Percentiles rank a stretch among this genome's conserved stretches.
These are phyloP conservation scores for Drosophila obscura DNA, from an alignment of 1,140 invertebrate species.

Conservation along the genomic window DNA sequence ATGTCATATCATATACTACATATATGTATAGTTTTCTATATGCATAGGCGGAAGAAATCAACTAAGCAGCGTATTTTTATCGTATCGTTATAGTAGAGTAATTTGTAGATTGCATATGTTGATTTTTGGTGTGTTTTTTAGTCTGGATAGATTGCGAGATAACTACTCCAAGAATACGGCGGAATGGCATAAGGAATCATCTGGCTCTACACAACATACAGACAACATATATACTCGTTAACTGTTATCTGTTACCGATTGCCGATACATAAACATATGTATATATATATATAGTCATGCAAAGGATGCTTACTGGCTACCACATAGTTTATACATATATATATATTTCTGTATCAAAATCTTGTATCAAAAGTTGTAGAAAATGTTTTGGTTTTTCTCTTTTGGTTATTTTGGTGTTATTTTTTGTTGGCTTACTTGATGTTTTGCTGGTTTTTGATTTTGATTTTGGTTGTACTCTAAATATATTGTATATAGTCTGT, in stretches of 20 bases:
- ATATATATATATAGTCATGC: constrained; percentile 36
- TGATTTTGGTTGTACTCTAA: background rate
- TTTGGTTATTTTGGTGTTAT: constrained; percentile 8
- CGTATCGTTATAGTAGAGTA: constrained; percentile 47
- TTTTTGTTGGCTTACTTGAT: background rate
- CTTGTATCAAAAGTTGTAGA: constrained; percentile 63
- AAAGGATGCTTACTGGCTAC: constrained; percentile 53
- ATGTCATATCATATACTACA: constrained; percentile 53
- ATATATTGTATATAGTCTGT: too few species aligned
- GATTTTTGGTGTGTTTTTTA: constrained; percentile 3
- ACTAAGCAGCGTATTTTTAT: constrained; percentile 65
- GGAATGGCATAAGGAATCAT: constrained; percentile 4
- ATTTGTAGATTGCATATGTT: constrained; percentile 49
- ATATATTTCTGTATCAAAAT: constrained; percentile 68
- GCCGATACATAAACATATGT: background rate
- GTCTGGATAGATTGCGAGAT: constrained; percentile 18
- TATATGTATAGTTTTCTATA: constrained; percentile 45
- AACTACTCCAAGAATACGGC: constrained; percentile 36
- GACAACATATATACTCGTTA: constrained; percentile 25
- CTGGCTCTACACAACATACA: constrained; percentile 30
- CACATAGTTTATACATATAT: constrained; percentile 38
- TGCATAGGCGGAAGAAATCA: constrained; percentile 57
- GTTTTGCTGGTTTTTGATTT: constrained; percentile 27
- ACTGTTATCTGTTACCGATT: constrained; percentile 8
- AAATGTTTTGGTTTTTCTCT: constrained; percentile 41